These are phyloP conservation scores for Suricata suricatta DNA, from an alignment of 2,113 vertebrate species.

Conservation along the genomic window DNA sequence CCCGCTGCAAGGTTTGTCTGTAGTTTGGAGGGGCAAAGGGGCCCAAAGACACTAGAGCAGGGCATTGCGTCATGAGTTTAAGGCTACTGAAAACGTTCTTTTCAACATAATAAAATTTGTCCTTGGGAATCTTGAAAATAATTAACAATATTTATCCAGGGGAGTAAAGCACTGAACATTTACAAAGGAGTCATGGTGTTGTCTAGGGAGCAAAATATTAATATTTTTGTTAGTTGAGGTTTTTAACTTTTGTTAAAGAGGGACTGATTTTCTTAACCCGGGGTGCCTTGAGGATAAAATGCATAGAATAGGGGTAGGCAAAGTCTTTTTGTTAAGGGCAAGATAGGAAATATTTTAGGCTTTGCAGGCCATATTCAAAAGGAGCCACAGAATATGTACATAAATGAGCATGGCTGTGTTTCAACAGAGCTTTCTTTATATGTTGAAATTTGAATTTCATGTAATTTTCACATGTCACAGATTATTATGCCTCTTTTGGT, in stretches of 20 bases:
- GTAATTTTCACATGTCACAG: background rate
- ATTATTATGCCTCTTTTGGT: background rate
- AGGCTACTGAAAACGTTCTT: background rate
- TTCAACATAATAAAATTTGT: background rate
- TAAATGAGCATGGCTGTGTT: background rate
- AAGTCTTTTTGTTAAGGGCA: background rate
- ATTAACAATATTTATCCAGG: background rate
- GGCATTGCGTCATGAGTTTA: background rate
- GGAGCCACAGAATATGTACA: background rate
- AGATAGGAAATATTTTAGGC: background rate
- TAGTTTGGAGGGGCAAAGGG: no score
- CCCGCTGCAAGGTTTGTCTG: background rate
- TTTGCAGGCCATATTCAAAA: background rate
- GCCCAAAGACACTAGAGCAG: no score
- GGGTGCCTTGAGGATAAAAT: background rate
- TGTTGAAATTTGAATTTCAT: background rate
- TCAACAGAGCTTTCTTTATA: background rate
- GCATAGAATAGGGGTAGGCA: background rate
- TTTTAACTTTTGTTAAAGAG: background rate
- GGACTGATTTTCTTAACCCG: background rate
- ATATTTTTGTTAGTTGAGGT: background rate
- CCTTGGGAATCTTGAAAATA: background rate
- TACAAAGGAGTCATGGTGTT: background rate
- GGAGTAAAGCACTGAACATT: background rate
- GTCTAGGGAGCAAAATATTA: background rate